Evolutionary conservation across 2,888 invertebrate genomes (phyloP), one percentile per base, ranked within the genome.

Genomic region (Ashinkailepas kermadecensis): DNA sequence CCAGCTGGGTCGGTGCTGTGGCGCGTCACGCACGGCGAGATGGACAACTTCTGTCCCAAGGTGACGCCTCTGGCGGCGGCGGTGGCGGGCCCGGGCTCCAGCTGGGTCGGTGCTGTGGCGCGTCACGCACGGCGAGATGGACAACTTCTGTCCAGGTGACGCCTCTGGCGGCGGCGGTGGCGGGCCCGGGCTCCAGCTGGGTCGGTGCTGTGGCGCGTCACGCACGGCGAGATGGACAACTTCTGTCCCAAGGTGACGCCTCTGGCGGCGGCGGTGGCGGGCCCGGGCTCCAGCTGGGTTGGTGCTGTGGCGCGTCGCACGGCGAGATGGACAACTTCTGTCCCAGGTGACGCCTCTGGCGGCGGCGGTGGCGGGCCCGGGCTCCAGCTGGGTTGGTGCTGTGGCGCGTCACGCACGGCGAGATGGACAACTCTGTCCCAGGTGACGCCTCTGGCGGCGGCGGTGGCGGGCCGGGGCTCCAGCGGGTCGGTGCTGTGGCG

Each of bases 341-440:
- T 87, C 95, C 96, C 13, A 96, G 90, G 95, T 95, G 87, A 87
- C 88, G 87, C 65, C 39, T 39, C 87, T 95, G 94, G 93, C 93
- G 57, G 92, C 95, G 85, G 95, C 96, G 82, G 88, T 97, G 81
- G 92, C 94, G 88, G 39, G 39, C 39, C 2, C 39, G 39, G 39
- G 39, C 39, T 4, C 39, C 39, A 4, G 39, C 39, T 39, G 39
- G 39, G 39, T n/a, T n/a, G n/a, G 92, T 96, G 21, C 89, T 97
- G 67, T 97, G 96, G 96, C 90, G 97, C 85, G 91, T 96, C 79
- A 90, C 91, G 86, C 94, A 97, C 89, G 96, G 96, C 81, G 95
- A 95, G 88, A 89, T 97, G 85, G 95, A 96, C 87, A 91, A 93
- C 89, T 92, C 84, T 92, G 93, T 87, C 95, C 96, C 13, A 96